Evolutionary conservation across 2,888 invertebrate genomes (phyloP), one percentile per base, ranked within the genome.

Genomic region (Drosophila ezoana): DNA sequence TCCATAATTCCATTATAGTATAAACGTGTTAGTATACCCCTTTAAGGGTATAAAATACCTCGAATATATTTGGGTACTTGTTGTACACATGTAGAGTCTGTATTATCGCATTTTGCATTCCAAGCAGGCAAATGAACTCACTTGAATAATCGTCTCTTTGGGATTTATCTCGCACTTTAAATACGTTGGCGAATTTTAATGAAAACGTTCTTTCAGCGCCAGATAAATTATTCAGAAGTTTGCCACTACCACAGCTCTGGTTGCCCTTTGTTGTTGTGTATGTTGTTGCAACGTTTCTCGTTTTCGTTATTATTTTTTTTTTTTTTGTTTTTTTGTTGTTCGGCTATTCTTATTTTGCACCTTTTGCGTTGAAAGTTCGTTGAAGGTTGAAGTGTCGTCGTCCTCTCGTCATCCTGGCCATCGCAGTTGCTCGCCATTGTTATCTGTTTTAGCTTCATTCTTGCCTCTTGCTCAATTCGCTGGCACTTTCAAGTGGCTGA

Each of bases 181-280:
- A 85, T 79, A 77, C 79, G 82, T 81, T 85, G 85, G 82, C 76
- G 81, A 81, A 85, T 85, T 85, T 85, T 85, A 85, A 85, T 85
- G 87, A 85, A 85, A 87, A 81, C 74, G 82, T 87, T 83, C 85
- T 85, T 85, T 85, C 85, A 85, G 72, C 85, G 81, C 74, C 65
- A 74, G 81, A 85, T 85, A 85, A 85, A 85, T 85, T 82, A 85
- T 85, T 85, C 83, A 85, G 85, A 87, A 87, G 85, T 82, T 85
- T 87, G 72, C 82, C 77, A 72, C 65, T 84, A 81, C 84, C 79
- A 74, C 66, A 68, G 63, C 53, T 73, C 48, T 65, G 52, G 64
- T 72, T 67, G 60, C 14, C 45, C 58, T 40, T 71, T 64, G 57
- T 51, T 57, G 48, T 62, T 69, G 52, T 53, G 41, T 59, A 37